These are phyloP conservation scores for Gymnopithys bicolor DNA, from an alignment of 2,797 vertebrate genomes.

Conservation along the genomic window DNA sequence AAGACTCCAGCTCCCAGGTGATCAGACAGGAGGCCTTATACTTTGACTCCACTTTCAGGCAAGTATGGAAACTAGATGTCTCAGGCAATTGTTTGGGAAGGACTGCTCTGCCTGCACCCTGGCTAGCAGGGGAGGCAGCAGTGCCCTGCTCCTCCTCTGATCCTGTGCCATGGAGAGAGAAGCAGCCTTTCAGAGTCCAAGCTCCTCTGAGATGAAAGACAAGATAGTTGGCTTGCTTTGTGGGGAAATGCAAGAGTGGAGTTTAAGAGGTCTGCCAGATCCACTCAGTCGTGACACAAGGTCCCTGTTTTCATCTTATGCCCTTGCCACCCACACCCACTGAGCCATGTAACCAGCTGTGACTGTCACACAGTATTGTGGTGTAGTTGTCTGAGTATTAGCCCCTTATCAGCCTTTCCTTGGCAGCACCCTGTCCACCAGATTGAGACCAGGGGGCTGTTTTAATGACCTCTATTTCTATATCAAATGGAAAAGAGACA, in stretches of 20 bases:
- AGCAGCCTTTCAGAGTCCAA: not conserved
- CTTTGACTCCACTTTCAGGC: not conserved
- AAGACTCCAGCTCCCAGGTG: not conserved
- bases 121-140: not conserved
- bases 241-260: not conserved
- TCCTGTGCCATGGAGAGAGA: not conserved
- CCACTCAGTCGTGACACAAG: not conserved
- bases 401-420: not conserved
- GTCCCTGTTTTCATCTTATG: not conserved
- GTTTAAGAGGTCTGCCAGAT: not conserved
- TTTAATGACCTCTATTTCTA: not conserved
- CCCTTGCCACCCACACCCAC: not conserved
- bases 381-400: not conserved
- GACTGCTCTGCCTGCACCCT: not conserved
- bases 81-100: not conserved
- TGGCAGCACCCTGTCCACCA: not conserved
- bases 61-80: not conserved
- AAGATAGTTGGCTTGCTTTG: not conserved
- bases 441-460: not conserved
- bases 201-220: not conserved
- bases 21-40: not conserved
- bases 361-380: not conserved
- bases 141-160: not conserved
- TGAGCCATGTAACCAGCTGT: not conserved
- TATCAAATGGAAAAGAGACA: not conserved